Percentiles rank a stretch among this genome's conserved stretches.
These are phyloP conservation scores for Cuculus canorus DNA, from an alignment of 2,797 vertebrate species.

Conservation along the genomic window DNA sequence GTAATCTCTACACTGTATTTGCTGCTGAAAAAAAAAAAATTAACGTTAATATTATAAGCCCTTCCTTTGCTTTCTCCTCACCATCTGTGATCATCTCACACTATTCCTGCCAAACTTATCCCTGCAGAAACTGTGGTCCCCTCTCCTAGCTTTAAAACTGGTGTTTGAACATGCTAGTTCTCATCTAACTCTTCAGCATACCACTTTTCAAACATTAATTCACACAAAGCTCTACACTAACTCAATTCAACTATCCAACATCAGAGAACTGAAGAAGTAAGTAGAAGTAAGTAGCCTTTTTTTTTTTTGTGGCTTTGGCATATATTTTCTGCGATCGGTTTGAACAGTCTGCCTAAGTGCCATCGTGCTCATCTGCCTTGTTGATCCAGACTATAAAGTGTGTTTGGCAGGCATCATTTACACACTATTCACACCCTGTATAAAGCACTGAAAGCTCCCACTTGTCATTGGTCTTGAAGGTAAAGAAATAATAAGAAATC, in stretches of 20 bases:
- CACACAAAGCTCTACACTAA: not conserved
- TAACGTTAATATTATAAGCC: not conserved
- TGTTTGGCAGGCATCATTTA: not conserved
- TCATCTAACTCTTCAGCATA: not conserved
- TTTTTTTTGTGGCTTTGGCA: not conserved
- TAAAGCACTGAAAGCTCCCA: not conserved
- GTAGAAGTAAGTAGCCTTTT: not conserved
- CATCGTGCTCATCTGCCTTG: not conserved
- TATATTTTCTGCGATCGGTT: not conserved
- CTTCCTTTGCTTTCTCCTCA: not conserved
- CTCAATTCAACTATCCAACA: not conserved
- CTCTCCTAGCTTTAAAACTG: not conserved
- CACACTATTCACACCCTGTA: not conserved
- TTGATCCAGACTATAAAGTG: not conserved
- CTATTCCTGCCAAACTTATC: not conserved
- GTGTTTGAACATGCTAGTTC: not conserved
- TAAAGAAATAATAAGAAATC: not conserved
- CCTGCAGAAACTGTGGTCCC: not conserved
- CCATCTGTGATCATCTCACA: not conserved
- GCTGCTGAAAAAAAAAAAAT: not conserved
- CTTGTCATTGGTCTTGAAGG: not conserved
- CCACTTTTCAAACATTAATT: not conserved
- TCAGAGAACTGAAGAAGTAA: not conserved
- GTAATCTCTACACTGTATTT: not conserved
- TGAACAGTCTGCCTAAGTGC: not conserved